These are phyloP conservation scores for Dipodomys ordii DNA, from an alignment of 2,113 vertebrate genomes.

Conservation along the genomic window DNA sequence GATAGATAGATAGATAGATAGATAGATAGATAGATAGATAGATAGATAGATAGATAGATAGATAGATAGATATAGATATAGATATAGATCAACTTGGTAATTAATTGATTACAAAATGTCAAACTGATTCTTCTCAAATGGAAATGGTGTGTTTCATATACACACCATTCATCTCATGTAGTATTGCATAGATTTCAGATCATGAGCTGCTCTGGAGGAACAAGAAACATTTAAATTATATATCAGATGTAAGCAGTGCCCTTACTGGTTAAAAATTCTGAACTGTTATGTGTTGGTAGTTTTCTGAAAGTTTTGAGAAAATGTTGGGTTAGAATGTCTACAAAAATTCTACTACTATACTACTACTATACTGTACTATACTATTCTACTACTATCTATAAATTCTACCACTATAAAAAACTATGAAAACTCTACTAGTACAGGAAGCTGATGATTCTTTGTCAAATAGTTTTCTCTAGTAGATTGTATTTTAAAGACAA, in stretches of 20 bases:
- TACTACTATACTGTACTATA: no score
- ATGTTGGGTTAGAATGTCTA: neutral
- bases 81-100: neutral
- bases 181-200: neutral
- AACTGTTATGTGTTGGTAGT: neutral
- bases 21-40: no score
- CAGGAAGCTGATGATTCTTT: neutral
- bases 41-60: no score
- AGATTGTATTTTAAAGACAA: conserved; percentile 39
- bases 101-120: neutral
- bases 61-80: no score
- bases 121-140: neutral
- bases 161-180: neutral
- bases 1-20: no score
- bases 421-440: neutral
- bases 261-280: neutral
- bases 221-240: neutral
- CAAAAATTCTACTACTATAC: neutral
- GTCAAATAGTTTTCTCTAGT: conserved; percentile 30
- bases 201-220: neutral
- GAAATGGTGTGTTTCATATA: neutral
- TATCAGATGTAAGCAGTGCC: neutral
- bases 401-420: no score
- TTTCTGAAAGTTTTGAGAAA: neutral
- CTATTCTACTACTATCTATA: no score